These are phyloP conservation scores for Arrhamphus sclerolepis DNA, from an alignment of 2,797 vertebrate genomes.

Conservation along the genomic window DNA sequence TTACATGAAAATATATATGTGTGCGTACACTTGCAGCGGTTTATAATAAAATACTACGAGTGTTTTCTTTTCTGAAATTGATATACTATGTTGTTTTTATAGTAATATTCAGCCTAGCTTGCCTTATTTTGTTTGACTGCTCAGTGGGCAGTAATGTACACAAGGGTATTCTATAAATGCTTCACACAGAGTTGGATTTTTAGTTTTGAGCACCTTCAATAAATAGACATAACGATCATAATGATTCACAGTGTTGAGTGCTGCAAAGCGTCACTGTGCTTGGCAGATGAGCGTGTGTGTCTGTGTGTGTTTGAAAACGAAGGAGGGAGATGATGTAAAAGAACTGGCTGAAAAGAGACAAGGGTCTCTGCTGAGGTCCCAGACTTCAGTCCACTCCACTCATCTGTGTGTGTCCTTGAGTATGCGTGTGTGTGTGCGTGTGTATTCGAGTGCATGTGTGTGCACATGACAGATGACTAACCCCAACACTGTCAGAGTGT, in stretches of 20 bases:
- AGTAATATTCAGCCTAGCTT: no score
- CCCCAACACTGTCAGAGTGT: constrained; percentile 52
- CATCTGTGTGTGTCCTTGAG: constrained; percentile 62
- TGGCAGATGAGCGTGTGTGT: constrained; percentile 10
- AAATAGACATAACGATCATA: constrained; percentile 10
- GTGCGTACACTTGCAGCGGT: no score
- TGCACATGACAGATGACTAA: constrained; percentile 60
- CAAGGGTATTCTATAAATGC: no score
- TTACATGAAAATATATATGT: no score
- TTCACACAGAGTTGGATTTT: background rate
- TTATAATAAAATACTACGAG: no score
- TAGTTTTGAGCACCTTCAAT: background rate
- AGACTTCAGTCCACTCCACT: constrained; percentile 46
- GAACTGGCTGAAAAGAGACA: constrained; percentile 56
- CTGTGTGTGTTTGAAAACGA: constrained; percentile 1
- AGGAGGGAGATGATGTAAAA: constrained; percentile 46
- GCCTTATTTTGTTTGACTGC: no score
- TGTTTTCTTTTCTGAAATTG: no score
- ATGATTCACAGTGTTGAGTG: constrained; percentile 5
- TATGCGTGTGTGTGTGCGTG: constrained; percentile 12
- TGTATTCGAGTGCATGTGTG: no score
- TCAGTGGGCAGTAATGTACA: no score
- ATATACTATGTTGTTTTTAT: no score
- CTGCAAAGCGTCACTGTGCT: constrained; percentile 5
- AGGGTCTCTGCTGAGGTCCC: constrained; percentile 55